Evolutionary conservation across 2,113 vertebrate species (phyloP).

Genomic region (Rhinoderma darwinii): DNA sequence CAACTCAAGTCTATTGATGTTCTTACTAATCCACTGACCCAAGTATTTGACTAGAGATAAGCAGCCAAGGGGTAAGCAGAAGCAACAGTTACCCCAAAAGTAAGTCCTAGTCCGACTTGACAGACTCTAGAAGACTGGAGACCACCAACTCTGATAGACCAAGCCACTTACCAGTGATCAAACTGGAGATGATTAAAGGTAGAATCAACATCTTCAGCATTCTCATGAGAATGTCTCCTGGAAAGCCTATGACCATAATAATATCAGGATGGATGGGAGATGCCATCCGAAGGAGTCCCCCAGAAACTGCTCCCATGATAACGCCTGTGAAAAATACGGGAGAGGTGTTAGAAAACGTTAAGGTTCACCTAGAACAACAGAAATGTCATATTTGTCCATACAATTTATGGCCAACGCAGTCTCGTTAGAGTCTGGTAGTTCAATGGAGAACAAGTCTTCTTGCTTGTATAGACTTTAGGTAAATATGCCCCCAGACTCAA

Average conservation of each 20-base stretch:
- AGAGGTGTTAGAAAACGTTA: neutral
- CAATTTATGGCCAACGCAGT: too few relatives aligned
- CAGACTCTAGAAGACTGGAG: neutral
- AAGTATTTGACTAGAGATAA: too few relatives aligned
- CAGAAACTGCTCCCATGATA: constrained; percentile 88
- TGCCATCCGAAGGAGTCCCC: constrained; percentile 87
- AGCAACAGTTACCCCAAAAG: neutral
- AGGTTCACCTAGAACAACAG: neutral
- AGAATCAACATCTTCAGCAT: constrained; percentile 99
- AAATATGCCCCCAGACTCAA: too few relatives aligned
- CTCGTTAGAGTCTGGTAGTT: too few relatives aligned
- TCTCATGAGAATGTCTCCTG: constrained; percentile 98
- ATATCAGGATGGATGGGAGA: constrained; percentile 92
- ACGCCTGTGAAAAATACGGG: constrained; percentile 77
- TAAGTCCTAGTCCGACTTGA: neutral
- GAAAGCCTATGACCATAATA: constrained; percentile 96
- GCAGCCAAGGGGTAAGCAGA: too few relatives aligned
- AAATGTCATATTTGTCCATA: neutral
- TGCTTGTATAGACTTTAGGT: too few relatives aligned
- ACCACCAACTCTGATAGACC: neutral
- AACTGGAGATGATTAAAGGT: constrained; percentile 97
- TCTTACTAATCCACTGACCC: neutral
- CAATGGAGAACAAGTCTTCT: too few relatives aligned
- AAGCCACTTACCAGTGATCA: constrained; percentile 90
- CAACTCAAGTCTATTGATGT: neutral